These are phyloP conservation scores for Synanceia verrucosa DNA, from an alignment of 2,797 vertebrate species.

Conservation along the genomic window DNA sequence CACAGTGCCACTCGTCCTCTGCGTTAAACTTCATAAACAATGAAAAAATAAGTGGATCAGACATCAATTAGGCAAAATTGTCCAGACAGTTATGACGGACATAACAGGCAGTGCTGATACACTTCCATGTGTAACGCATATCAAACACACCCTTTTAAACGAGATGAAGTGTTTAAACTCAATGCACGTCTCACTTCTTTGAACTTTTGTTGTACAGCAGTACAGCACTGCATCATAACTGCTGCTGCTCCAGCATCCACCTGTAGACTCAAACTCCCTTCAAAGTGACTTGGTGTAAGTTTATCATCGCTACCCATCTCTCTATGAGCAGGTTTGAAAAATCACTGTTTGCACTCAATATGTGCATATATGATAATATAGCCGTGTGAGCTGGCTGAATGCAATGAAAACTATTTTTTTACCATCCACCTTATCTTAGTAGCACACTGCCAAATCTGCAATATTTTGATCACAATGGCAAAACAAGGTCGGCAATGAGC, in stretches of 20 bases:
- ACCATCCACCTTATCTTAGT: conserved; percentile 21
- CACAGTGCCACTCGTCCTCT: neutral
- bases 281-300: neutral
- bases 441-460: conserved; percentile 46
- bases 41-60: neutral
- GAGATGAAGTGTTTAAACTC: neutral
- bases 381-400: neutral
- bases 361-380: neutral
- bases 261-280: neutral
- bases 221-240: conserved; percentile 2
- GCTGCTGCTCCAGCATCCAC: conserved; percentile 14
- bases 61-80: neutral
- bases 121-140: neutral
- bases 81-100: neutral
- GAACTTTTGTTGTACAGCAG: neutral
- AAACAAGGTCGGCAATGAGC: conserved; percentile 18
- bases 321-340: conserved; percentile 9
- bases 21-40: neutral
- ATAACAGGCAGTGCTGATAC: neutral
- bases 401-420: conserved; percentile 17
- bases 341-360: conserved; percentile 5
- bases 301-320: neutral
- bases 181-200: neutral
- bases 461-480: conserved; percentile 31
- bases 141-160: neutral